phyloP scores from a whole-genome alignment of 2,888 invertebrate species.

The Cenopis cana region DNA sequence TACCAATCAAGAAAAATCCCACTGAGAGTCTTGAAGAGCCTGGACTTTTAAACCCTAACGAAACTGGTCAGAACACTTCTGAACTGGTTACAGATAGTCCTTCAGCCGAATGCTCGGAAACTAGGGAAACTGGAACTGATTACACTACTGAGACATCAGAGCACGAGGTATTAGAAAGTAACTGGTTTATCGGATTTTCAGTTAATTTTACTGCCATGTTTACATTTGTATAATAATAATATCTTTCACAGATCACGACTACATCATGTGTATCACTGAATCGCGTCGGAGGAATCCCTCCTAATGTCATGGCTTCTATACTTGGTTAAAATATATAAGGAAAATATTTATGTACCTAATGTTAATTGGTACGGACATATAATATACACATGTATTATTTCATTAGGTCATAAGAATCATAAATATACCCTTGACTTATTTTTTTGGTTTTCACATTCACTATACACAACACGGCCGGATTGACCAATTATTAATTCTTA shows the following conservation, averaged over 20 bases:
- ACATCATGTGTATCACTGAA: slow-evolving; percentile 9
- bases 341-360: neutral
- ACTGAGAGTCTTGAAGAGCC: neutral
- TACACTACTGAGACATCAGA: slow-evolving; percentile 5
- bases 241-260: slow-evolving; percentile 27
- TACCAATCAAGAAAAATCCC: neutral
- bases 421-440: no score
- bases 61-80: neutral
- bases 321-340: slow-evolving; percentile 54
- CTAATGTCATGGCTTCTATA: slow-evolving; percentile 57
- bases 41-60: neutral
- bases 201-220: no score
- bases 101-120: neutral
- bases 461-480: no score
- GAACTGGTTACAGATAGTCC: neutral
- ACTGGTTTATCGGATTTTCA: neutral
- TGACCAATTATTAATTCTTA: no score
- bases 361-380: no score
- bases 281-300: slow-evolving; percentile 40
- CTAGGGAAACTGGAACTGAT: neutral
- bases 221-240: no score
- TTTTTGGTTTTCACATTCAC: no score
- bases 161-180: slow-evolving; percentile 14
- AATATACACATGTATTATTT: no score
- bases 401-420: no score